These are phyloP conservation scores for Merops nubicus DNA, from an alignment of 2,113 vertebrate genomes.

Conservation along the genomic window DNA sequence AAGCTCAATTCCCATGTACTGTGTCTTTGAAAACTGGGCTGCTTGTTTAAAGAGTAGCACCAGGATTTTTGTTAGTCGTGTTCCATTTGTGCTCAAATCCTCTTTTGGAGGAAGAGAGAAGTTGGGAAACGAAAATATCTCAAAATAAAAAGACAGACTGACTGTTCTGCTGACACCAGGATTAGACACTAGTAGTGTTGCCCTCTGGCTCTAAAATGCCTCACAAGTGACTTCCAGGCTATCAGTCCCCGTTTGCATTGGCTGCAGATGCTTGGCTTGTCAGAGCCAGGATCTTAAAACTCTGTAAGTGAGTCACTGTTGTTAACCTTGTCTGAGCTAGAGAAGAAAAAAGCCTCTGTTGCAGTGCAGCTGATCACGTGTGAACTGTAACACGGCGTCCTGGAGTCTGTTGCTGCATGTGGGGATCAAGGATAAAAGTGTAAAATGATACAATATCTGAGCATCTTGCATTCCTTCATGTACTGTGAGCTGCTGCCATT, in stretches of 20 bases:
- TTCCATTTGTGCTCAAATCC: not conserved
- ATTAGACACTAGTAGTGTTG: not conserved
- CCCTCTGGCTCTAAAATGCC: not conserved
- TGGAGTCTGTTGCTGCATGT: not conserved
- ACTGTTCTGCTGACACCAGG: not conserved
- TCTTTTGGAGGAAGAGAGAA: not conserved
- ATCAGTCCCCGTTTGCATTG: not conserved
- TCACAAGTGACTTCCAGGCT: not conserved
- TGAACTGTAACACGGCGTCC: fast-evolving
- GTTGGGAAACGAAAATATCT: not conserved
- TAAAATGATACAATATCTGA: not conserved
- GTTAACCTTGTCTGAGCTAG: not conserved
- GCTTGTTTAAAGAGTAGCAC: not conserved
- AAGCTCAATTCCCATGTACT: not conserved
- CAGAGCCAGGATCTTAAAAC: not conserved
- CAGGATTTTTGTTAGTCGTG: not conserved
- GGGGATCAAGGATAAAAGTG: not conserved
- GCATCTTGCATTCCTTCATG: not conserved
- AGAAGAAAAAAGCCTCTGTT: not conserved
- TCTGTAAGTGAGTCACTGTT: not conserved
- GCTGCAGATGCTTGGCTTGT: not conserved
- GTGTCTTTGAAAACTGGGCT: not conserved
- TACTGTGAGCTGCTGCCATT: not conserved
- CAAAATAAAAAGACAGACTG: not conserved
- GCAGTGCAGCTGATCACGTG: not conserved